Conservation (phyloP, 2,113 vertebrate species). For the Perognathus longimembris region DNA sequence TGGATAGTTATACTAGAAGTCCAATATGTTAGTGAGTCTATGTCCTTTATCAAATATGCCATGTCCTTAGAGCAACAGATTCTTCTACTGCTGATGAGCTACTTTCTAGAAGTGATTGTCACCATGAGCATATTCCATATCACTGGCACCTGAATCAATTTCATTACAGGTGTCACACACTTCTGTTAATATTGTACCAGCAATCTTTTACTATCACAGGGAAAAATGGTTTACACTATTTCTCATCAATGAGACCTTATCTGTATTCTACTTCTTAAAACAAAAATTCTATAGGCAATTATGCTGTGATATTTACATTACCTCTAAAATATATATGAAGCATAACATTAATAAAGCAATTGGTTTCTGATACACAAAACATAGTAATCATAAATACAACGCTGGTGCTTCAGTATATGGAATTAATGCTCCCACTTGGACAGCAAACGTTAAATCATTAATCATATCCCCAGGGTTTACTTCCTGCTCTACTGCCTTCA, state of each 20-base stretch:
- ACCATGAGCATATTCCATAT: neutral
- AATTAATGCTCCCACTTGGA: neutral
- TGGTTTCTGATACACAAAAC: neutral
- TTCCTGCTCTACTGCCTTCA: neutral
- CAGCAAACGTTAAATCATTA: slow-evolving; percentile 9
- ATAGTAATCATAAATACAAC: neutral
- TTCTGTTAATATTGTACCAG: neutral
- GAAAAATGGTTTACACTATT: neutral
- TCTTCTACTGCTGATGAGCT: neutral
- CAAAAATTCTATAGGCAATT: neutral
- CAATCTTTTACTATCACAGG: neutral
- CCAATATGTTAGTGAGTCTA: neutral
- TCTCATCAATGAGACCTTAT: neutral
- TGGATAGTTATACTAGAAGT: neutral
- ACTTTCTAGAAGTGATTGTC: neutral
- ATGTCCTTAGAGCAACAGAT: neutral
- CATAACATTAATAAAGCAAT: neutral
- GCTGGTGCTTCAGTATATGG: neutral
- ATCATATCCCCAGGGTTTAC: slow-evolving; percentile 1
- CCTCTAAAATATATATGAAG: neutral
- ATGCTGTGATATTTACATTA: neutral
- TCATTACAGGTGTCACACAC: neutral
- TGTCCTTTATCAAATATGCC: neutral
- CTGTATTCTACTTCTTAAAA: neutral
- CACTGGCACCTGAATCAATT: neutral